A percentile compares a stretch with the other conserved stretches of the same genome.
Evolutionary conservation across 2,113 vertebrate genomes (phyloP).

Genomic region (Hoplias malabaricus): DNA sequence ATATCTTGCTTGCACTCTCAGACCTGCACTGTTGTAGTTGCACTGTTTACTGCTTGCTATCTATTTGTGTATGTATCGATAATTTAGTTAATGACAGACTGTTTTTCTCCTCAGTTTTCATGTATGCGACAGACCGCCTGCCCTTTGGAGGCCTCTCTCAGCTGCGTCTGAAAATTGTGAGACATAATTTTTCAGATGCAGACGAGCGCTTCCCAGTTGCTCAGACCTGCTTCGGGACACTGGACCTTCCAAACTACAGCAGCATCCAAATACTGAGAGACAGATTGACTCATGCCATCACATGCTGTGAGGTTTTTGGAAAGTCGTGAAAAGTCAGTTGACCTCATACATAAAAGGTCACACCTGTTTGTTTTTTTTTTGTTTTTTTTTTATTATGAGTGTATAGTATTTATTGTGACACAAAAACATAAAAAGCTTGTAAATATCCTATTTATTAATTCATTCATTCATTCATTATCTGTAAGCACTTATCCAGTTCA

Average conservation of each 20-base stretch:
- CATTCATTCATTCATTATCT: no score
- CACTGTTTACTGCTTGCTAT: no score
- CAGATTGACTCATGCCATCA: conserved; percentile 56
- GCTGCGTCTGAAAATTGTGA: neutral
- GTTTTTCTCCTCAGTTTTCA: conserved; percentile 56
- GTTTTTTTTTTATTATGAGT: neutral
- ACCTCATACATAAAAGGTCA: neutral
- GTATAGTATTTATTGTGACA: neutral
- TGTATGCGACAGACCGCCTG: conserved; percentile 63
- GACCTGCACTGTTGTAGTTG: no score
- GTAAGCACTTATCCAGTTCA: no score
- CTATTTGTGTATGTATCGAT: no score
- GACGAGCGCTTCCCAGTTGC: conserved; percentile 38
- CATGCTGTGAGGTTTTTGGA: conserved; percentile 57
- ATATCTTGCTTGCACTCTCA: no score
- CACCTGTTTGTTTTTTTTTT: neutral
- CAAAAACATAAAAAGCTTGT: no score
- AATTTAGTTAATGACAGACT: no score
- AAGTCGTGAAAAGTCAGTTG: fast-evolving
- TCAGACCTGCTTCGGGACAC: conserved; percentile 6
- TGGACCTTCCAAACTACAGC: conserved; percentile 69
- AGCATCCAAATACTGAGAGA: conserved; percentile 50
- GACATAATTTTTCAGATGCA: neutral
- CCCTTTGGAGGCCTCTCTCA: neutral
- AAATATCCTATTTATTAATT: no score